Evolutionary conservation across 2,888 invertebrate species (phyloP).

Genomic region (Sarcophaga variegata): DNA sequence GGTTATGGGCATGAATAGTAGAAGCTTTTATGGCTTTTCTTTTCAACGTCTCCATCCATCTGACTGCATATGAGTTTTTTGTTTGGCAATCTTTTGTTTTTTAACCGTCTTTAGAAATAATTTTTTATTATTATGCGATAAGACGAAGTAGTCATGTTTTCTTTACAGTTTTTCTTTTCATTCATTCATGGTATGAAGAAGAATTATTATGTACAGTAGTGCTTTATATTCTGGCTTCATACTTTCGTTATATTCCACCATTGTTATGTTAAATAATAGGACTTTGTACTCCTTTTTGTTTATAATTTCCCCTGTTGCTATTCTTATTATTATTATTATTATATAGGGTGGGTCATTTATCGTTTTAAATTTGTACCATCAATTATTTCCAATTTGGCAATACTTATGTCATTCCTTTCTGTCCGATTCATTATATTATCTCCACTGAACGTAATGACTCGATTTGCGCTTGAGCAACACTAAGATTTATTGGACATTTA

Average conservation of each 20-base stretch:
- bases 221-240: not conserved
- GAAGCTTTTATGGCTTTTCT: conserved; percentile 17
- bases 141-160: conserved; percentile 57
- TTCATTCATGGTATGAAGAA: conserved; percentile 1
- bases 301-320: conserved; percentile 54
- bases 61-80: conserved; percentile 23
- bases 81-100: conserved; percentile 54
- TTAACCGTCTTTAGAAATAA: conserved; percentile 57
- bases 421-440: no score
- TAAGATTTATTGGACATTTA: no score
- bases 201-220: no score
- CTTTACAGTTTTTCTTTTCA: conserved; percentile 48
- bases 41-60: conserved; percentile 34
- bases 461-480: no score
- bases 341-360: no score
- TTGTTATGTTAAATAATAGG: conserved; percentile 61
- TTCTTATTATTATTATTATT: no score
- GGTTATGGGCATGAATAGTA: conserved; percentile 25
- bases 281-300: conserved; percentile 58
- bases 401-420: no score
- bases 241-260: conserved; percentile 4
- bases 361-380: no score
- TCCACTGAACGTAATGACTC: no score
- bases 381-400: no score
- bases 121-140: conserved; percentile 61